A percentile compares a stretch with the other conserved stretches of the same genome.
These are phyloP conservation scores for Neocrepidodera transversa DNA, from an alignment of 2,888 invertebrate genomes.

Conservation along the genomic window DNA sequence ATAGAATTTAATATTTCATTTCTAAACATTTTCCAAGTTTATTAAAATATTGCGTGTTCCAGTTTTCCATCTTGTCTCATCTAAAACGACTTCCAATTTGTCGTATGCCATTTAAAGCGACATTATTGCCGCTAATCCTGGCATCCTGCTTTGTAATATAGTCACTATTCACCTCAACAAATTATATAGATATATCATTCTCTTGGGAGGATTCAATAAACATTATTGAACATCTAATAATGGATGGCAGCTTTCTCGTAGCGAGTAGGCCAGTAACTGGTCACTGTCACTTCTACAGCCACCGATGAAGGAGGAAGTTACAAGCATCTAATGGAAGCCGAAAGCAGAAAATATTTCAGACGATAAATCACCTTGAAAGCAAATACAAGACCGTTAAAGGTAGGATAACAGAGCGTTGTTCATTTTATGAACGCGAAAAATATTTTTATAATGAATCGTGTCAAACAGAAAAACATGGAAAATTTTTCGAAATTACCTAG, in stretches of 20 bases:
- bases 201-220: conserved; percentile 20
- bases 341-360: conserved; percentile 15
- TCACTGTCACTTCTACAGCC: conserved; percentile 18
- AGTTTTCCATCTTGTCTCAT: not conserved
- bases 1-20: no score
- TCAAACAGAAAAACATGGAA: no score
- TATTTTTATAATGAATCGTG: no score
- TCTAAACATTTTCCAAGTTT: no score
- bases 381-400: not conserved
- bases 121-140: not conserved
- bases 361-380: conserved; percentile 9
- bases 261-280: conserved; percentile 19
- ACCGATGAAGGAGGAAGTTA: conserved; percentile 14
- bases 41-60: no score
- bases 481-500: no score
- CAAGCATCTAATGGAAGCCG: conserved; percentile 19
- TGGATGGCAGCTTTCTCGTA: conserved; percentile 13
- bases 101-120: not conserved
- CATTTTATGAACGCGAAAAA: no score
- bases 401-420: no score
- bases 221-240: conserved; percentile 28
- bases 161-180: conserved; percentile 6
- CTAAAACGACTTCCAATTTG: not conserved
- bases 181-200: conserved; percentile 18
- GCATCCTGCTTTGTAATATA: not conserved